Evolutionary conservation across 2,797 vertebrate species (phyloP).

Genomic region (Epinephelus coioides): DNA sequence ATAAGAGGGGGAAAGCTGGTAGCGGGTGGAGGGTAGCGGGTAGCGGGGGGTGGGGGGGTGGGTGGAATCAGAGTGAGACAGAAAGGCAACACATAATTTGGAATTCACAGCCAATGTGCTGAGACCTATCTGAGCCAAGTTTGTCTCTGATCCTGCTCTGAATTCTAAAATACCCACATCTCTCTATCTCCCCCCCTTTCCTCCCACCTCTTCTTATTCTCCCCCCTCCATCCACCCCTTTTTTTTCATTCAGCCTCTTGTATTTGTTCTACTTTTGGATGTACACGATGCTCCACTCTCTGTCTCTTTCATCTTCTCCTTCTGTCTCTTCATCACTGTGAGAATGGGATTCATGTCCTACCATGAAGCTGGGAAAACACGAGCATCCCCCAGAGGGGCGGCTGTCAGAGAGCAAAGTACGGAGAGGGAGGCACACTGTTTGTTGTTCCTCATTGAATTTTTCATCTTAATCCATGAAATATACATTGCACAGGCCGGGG

Average conservation of each 20-base stretch:
- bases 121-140: constrained; percentile 75
- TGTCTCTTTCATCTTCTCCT: constrained; percentile 67
- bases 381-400: constrained; percentile 59
- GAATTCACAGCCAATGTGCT: constrained; percentile 74
- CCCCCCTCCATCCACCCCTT: neutral
- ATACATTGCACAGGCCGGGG: constrained; percentile 64
- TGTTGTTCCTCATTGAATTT: constrained; percentile 80
- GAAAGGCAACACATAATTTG: constrained; percentile 71
- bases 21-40: constrained; percentile 20
- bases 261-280: constrained; percentile 70
- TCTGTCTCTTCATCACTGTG: constrained; percentile 69
- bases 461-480: constrained; percentile 81
- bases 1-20: constrained; percentile 35
- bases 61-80: constrained; percentile 48
- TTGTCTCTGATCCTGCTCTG: constrained; percentile 76
- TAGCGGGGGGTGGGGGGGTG: neutral
- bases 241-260: constrained; percentile 45
- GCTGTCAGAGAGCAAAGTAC: constrained; percentile 71
- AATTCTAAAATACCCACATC: constrained; percentile 71
- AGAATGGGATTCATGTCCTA: constrained; percentile 77
- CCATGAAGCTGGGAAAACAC: constrained; percentile 73
- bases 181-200: constrained; percentile 37
- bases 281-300: constrained; percentile 41
- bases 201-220: constrained; percentile 24
- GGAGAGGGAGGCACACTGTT: constrained; percentile 53